Evolutionary conservation across 2,797 vertebrate genomes (phyloP), one percentile per base, ranked within the genome.

Genomic region (Protonibea diacanthus): DNA sequence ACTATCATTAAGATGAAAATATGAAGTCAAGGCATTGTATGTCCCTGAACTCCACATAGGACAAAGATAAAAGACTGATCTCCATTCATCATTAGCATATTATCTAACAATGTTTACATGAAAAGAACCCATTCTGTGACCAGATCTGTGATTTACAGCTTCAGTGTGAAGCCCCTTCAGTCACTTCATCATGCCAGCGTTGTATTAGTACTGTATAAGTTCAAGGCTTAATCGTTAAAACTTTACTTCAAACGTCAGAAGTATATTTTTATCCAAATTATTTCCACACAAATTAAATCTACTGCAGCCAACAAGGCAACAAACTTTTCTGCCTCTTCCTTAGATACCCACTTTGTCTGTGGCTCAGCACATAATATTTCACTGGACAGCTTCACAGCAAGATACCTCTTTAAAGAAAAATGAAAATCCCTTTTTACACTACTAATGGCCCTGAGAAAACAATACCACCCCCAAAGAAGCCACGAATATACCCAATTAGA

Each of bases 231-330:
- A 59, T 67, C 12, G 4, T 75, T 71, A 64, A 58, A 78, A 49
- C 23, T 69, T 48, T 11, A 66, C 6, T 68, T 70, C 52, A 70
- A 66, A 81, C 61, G 33, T 51, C 23, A 25, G 56, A 59, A 59
- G 60, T 38, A 64, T 66, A 25, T 80, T 70, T 77, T 48, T 29
- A 63, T 18, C 51, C 20, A 67, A 71, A 77, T 60, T 0, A 88
- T 84, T 85, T 81, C 71, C 61, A 85, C 85, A 78, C 66, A 73
- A 88, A 85, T 88, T 42, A 69, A 71, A 77, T 58, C 60, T 53
- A 66, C 23, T 44, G 38, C 21, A 73, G 56, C 13, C 27, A 40
- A 63, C 66, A 11, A 70, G 45, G 9, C 3, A 44, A 14, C 55
- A 58, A 9, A 14, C 1, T 33, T 60, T 74, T 60, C 47, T 38